Base-by-base conservation (phyloP, 2,888 invertebrate species). In the Holacanthella duospinosa region DNA sequence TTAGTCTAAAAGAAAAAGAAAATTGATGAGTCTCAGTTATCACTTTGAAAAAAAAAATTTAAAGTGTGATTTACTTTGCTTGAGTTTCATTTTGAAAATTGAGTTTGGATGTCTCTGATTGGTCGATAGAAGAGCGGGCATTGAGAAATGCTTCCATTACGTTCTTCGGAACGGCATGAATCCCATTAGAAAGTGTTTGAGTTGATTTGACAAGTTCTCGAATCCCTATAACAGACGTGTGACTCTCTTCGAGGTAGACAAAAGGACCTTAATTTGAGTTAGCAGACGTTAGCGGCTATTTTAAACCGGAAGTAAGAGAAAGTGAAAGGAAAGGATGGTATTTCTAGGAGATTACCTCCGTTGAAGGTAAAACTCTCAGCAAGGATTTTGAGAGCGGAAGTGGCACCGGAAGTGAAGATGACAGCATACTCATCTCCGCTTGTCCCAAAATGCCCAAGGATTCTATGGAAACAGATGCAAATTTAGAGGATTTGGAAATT, bases 211-310 rank as follows among this genome's bases (percentile, higher is more conserved):
- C 86, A 61, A 88, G 75, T 77, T 88, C 89, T 75, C 96, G 81
- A 84, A 96, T 86, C 16, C 97, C 96, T 65, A 96, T 80, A 0
- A 94, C 93, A 1, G 96, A 96, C 0, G 96, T 96, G 76, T 97
- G 97, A 76, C 91, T 95, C 77, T 96, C 94, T 75, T 86, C 83
- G 60, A 89, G 80, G 76, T 93, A 92, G 9, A 85, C 83, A 75
- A 93, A 90, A 59, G 82, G 79, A 1, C 90, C 89, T 60, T 36
- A 21, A 36, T 19, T 21, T 26, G 26, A 53, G 9, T 25, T 24
- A 53, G 25, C 53, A 53, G 53, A 24, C 53, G 4, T 9, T 6
- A 53, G 25, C 9, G n/a, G 12, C 12, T n/a, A 19, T 16, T 48
- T 48, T 48, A 48, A 21, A 48, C 48, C 4, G 48, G 36, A 9